Evolutionary conservation across 2,888 invertebrate genomes (phyloP).

Genomic region (Orchesellides sinensis): DNA sequence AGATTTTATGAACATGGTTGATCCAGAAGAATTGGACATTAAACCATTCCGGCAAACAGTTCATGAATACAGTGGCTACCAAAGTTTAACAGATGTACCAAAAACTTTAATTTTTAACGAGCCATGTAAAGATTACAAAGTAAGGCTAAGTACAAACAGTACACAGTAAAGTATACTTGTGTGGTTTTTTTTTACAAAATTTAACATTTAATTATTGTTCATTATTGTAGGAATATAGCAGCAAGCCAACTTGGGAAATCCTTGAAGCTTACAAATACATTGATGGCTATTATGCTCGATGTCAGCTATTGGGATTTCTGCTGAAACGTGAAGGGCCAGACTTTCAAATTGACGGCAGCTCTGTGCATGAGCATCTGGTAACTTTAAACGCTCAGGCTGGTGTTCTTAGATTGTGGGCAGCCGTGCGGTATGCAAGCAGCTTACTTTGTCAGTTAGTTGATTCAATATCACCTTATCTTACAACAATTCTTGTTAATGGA

Average conservation of each 20-base stretch:
- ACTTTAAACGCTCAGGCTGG: constrained; percentile 90
- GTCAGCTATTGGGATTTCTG: constrained; percentile 90
- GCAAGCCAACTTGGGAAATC: constrained; percentile 86
- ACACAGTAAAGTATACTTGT: background rate
- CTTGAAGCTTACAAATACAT: constrained; percentile 84
- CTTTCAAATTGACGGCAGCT: constrained; percentile 77
- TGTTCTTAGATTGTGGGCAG: constrained; percentile 91
- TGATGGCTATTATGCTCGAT: constrained; percentile 87
- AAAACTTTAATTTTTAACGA: constrained; percentile 87
- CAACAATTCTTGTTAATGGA: constrained; percentile 97
- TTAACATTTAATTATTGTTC: background rate
- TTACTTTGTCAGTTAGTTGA: constrained; percentile 96
- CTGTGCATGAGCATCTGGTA: constrained; percentile 84
- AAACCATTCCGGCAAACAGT: constrained; percentile 92
- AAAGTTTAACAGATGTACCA: constrained; percentile 96
- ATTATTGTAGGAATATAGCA: constrained; percentile 78
- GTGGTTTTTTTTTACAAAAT: background rate
- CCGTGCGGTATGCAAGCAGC: constrained; percentile 96
- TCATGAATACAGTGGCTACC: constrained; percentile 95
- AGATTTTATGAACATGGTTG: constrained; percentile 91
- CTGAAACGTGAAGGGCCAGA: constrained; percentile 88
- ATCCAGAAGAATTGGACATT: constrained; percentile 86
- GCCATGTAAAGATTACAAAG: constrained; percentile 78
- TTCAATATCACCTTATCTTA: constrained; percentile 98
- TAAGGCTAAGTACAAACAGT: constrained; percentile 76